These are phyloP conservation scores for Arrhamphus sclerolepis DNA, from an alignment of 2,797 vertebrate species.

Conservation along the genomic window DNA sequence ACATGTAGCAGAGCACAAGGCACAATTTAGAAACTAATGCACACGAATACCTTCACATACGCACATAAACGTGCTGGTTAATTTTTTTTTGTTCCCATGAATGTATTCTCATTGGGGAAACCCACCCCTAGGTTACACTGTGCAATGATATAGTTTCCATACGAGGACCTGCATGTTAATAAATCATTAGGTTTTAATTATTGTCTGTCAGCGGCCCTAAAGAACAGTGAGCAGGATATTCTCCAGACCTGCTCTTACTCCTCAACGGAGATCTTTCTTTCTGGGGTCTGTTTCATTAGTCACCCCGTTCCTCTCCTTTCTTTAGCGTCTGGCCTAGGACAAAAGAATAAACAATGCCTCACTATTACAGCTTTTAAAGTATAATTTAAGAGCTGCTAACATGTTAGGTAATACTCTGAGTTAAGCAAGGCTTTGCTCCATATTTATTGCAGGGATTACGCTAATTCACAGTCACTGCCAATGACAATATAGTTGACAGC, in stretches of 20 bases:
- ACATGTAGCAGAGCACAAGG: constrained; percentile 42
- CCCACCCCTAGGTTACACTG: constrained; percentile 33
- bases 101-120: constrained; percentile 73
- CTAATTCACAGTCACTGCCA: constrained; percentile 42
- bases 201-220: constrained; percentile 77
- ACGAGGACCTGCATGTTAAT: constrained; percentile 71
- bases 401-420: constrained; percentile 25
- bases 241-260: constrained; percentile 74
- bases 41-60: constrained; percentile 3
- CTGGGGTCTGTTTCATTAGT: constrained; percentile 48
- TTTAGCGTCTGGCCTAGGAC: constrained; percentile 29
- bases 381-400: constrained; percentile 50
- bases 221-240: constrained; percentile 74
- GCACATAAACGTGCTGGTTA: background rate
- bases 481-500: constrained; percentile 32
- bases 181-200: constrained; percentile 86
- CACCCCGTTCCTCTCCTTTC: constrained; percentile 18
- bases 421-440: constrained; percentile 20
- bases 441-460: constrained; percentile 32
- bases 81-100: constrained; percentile 54
- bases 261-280: constrained; percentile 41
- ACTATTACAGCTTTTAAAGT: constrained; percentile 31
- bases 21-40: constrained; percentile 16
- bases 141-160: constrained; percentile 79
- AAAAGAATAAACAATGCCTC: constrained; percentile 42